These are phyloP conservation scores for Ylistrum balloti DNA, from an alignment of 1,140 invertebrate species.

Conservation along the genomic window DNA sequence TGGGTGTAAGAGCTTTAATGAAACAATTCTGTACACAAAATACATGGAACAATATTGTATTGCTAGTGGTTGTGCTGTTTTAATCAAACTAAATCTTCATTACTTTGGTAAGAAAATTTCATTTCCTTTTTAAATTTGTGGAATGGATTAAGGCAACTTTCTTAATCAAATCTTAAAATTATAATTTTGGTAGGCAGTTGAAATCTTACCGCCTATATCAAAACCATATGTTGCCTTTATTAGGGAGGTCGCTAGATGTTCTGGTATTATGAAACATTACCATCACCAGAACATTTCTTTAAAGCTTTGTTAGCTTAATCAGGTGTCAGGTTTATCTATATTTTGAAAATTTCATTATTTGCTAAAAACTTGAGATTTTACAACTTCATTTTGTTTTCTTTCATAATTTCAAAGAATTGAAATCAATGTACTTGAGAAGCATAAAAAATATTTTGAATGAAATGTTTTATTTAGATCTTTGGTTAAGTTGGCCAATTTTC, in stretches of 20 bases:
- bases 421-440: neutral
- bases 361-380: neutral
- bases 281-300: neutral
- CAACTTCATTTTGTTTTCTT: neutral
- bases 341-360: neutral
- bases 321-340: neutral
- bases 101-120: constrained; percentile 35
- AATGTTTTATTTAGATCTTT: neutral
- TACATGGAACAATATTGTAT: neutral
- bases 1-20: neutral
- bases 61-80: neutral
- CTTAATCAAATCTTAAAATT: constrained; percentile 28
- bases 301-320: neutral
- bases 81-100: neutral
- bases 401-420: neutral
- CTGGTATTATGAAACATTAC: neutral
- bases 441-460: neutral
- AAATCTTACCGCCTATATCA: neutral
- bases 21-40: constrained; percentile 9
- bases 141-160: constrained; percentile 33
- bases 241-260: neutral
- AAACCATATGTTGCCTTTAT: neutral
- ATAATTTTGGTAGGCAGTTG: constrained; percentile 11
- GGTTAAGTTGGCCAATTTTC: neutral
- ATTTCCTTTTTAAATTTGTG: constrained; percentile 21